Conservation (phyloP, 2,113 vertebrate species). For the Chamaea fasciata region DNA sequence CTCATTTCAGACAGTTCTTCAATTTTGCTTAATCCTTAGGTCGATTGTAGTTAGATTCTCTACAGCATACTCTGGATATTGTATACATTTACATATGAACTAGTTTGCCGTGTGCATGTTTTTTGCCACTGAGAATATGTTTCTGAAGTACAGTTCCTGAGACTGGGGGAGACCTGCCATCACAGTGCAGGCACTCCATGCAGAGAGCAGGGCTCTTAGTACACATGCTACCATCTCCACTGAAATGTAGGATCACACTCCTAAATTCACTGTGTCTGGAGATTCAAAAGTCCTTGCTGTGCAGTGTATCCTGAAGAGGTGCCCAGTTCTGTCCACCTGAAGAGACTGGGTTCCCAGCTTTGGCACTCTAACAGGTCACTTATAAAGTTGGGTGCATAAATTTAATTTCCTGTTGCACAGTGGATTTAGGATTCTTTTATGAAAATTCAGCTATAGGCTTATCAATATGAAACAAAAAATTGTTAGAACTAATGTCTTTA, state of each 20-base stretch:
- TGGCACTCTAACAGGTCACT: not conserved
- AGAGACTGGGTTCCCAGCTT: not conserved
- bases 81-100: not conserved
- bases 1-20: not conserved
- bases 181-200: not conserved
- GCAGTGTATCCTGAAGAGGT: not conserved
- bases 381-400: not conserved
- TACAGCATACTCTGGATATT: not conserved
- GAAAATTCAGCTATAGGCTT: conserved; percentile 1
- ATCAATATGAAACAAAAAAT: not conserved
- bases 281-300: not conserved
- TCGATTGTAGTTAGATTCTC: not conserved
- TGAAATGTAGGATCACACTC: not conserved
- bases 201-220: not conserved
- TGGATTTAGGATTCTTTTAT: not conserved
- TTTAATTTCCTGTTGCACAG: not conserved
- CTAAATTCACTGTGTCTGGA: not conserved
- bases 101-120: not conserved
- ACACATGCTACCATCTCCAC: not conserved
- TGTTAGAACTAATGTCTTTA: not conserved
- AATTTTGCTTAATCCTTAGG: not conserved
- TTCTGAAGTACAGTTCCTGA: not conserved
- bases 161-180: not conserved
- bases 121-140: not conserved
- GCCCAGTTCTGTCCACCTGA: not conserved